A percentile compares a stretch with the other conserved stretches of the same genome.
Conservation (phyloP, 1,140 invertebrate species). For the Eumeta japonica region DNA sequence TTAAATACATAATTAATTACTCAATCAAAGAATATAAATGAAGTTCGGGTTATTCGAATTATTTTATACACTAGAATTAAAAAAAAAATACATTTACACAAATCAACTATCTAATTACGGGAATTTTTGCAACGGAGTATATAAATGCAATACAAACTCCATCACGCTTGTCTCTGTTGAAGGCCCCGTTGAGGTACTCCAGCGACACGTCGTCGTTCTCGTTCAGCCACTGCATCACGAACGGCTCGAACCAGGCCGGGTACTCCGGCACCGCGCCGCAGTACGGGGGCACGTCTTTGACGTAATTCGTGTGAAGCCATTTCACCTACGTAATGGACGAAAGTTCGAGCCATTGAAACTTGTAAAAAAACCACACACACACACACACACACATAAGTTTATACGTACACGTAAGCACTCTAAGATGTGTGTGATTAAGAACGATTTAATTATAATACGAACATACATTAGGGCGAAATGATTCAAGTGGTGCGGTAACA, state of each 20-base stretch:
- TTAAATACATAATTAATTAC: too few species aligned
- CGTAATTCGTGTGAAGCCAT: slow-evolving; percentile 98
- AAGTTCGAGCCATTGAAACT: neutral
- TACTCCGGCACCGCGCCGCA: slow-evolving; percentile 93
- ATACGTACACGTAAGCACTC: too few species aligned
- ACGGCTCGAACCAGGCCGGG: slow-evolving; percentile 99
- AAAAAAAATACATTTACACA: too few species aligned
- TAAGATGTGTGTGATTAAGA: too few species aligned
- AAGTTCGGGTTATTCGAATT: too few species aligned
- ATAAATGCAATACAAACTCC: slow-evolving; percentile 78
- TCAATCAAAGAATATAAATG: too few species aligned
- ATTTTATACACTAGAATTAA: too few species aligned
- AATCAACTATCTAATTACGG: too few species aligned
- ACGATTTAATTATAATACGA: too few species aligned
- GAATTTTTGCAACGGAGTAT: too few species aligned
- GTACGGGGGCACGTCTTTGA: slow-evolving; percentile 96
- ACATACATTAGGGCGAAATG: too few species aligned
- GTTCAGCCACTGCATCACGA: slow-evolving; percentile 99
- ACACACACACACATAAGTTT: neutral
- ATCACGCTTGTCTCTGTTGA: slow-evolving; percentile 97
- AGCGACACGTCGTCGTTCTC: slow-evolving; percentile 99
- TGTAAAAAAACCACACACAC: neutral
- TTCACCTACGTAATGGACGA: slow-evolving; percentile 67
- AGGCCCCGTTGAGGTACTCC: slow-evolving; percentile 98
- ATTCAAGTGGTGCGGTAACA: too few species aligned